A percentile compares a stretch with the other conserved stretches of the same genome.
Evolutionary conservation across 2,888 invertebrate genomes (phyloP).

Genomic region (Tuta absoluta): DNA sequence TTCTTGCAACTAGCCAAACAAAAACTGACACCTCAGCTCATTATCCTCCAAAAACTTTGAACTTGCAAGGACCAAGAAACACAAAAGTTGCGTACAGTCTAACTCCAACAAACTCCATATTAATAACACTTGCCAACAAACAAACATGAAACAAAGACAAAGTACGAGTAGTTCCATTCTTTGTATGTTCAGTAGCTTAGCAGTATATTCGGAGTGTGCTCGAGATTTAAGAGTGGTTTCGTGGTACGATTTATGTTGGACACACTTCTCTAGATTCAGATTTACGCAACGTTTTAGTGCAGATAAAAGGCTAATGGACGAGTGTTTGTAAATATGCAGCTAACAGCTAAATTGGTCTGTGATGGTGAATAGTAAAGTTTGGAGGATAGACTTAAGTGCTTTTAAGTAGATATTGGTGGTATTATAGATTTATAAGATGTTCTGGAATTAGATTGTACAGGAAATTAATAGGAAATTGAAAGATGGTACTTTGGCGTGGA

Average conservation of each 20-base stretch:
- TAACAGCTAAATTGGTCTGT: slow-evolving; percentile 1
- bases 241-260: slow-evolving; percentile 32
- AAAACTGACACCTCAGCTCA: slow-evolving; percentile 7
- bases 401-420: not conserved
- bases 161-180: slow-evolving; percentile 28
- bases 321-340: slow-evolving; percentile 20
- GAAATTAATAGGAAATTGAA: too few relatives aligned
- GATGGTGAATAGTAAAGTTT: not conserved
- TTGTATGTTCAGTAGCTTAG: slow-evolving; percentile 30
- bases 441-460: not conserved
- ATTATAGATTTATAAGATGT: not conserved
- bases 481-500: too few relatives aligned
- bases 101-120: slow-evolving; percentile 30
- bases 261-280: slow-evolving; percentile 27
- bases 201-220: slow-evolving; percentile 32
- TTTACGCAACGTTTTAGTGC: slow-evolving; percentile 26
- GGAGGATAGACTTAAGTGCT: not conserved
- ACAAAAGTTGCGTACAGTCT: slow-evolving; percentile 20
- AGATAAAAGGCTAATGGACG: slow-evolving; percentile 25
- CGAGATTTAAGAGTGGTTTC: slow-evolving; percentile 33
- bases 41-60: not conserved
- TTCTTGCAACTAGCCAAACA: not conserved
- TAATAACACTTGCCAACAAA: slow-evolving; percentile 31
- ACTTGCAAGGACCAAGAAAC: slow-evolving; percentile 6
- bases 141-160: slow-evolving; percentile 30